Percentiles rank a stretch among this genome's conserved stretches.
Evolutionary conservation across 2,113 vertebrate genomes (phyloP).

Genomic region (Passer domesticus): DNA sequence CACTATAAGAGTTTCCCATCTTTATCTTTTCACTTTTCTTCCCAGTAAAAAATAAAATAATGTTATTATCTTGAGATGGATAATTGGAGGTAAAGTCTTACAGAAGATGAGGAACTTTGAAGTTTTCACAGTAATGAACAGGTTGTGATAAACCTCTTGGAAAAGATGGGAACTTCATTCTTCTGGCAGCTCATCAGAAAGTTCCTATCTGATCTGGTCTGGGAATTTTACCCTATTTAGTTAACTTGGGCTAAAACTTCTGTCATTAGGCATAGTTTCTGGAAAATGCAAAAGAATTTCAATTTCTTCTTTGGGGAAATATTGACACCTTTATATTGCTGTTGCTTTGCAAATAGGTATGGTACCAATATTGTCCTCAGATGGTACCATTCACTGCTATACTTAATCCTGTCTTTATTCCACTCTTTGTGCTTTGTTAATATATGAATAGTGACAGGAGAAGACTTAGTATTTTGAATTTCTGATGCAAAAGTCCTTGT

Average conservation of each 20-base stretch:
- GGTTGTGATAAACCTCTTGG: not conserved
- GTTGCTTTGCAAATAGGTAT: not conserved
- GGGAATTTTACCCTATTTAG: not conserved
- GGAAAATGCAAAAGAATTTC: not conserved
- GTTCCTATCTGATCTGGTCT: not conserved
- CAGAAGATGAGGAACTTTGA: not conserved
- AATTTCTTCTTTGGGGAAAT: not conserved
- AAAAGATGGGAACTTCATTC: not conserved
- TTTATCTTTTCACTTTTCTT: not conserved
- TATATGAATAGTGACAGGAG: not conserved
- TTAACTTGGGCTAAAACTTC: not conserved
- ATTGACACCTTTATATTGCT: not conserved
- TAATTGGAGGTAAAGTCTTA: not conserved
- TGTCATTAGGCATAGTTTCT: not conserved
- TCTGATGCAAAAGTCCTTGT: not conserved
- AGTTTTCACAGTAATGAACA: not conserved
- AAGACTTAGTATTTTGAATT: not conserved
- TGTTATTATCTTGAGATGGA: not conserved
- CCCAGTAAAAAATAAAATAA: not conserved
- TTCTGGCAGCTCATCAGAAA: slow-evolving; percentile 9
- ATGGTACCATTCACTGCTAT: not conserved
- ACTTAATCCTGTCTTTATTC: not conserved
- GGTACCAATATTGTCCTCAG: not conserved
- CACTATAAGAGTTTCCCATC: not conserved
- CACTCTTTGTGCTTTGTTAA: not conserved